These are phyloP conservation scores for Agapostemon virescens DNA, from an alignment of 2,888 invertebrate species.

Conservation along the genomic window DNA sequence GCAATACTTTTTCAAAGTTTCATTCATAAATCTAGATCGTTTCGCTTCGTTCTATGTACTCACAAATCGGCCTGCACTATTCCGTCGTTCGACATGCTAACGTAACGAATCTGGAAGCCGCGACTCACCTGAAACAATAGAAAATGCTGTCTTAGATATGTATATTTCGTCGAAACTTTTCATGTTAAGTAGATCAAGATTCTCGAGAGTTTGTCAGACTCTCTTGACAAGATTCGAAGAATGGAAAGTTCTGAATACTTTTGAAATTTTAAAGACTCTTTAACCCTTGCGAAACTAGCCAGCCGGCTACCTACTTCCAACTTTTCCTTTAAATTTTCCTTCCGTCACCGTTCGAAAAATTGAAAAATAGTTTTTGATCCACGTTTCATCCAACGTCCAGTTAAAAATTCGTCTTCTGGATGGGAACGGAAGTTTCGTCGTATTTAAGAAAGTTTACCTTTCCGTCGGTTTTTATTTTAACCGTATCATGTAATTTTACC, in stretches of 20 bases:
- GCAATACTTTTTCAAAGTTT: background rate
- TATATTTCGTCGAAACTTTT: background rate
- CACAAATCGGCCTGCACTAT: background rate
- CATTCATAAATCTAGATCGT: background rate
- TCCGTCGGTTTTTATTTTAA: background rate
- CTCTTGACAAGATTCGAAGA: background rate
- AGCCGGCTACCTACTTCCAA: background rate
- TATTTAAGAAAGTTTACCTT: background rate
- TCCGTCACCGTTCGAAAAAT: background rate
- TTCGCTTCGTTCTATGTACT: background rate
- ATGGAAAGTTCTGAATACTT: background rate
- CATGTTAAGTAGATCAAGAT: background rate
- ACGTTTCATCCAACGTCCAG: background rate
- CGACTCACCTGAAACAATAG: slow-evolving; percentile 42
- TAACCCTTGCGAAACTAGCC: background rate
- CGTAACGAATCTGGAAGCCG: no score
- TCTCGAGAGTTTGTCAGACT: background rate
- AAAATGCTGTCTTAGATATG: background rate
- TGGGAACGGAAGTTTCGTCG: background rate
- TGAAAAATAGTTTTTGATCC: background rate
- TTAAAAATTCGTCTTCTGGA: background rate
- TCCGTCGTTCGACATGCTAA: no score
- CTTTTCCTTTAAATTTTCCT: background rate
- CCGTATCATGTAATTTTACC: background rate
- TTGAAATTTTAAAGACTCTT: background rate